A percentile compares a stretch with the other conserved stretches of the same genome.
These are phyloP conservation scores for Microchrysa polita DNA, from an alignment of 2,888 invertebrate species.

Conservation along the genomic window DNA sequence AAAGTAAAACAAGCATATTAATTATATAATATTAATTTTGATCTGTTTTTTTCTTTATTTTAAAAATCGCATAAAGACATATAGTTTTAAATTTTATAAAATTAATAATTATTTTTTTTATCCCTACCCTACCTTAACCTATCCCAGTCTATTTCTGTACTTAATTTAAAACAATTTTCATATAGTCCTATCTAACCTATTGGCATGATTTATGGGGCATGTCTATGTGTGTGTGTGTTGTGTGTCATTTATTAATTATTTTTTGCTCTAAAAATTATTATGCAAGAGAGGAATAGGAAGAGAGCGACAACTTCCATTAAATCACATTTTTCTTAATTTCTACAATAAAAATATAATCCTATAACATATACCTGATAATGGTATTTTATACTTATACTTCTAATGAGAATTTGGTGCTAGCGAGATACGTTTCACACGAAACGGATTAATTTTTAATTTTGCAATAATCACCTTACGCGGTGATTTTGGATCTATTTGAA, in stretches of 20 bases:
- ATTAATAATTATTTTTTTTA: no score
- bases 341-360: conserved; percentile 4
- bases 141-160: conserved; percentile 13
- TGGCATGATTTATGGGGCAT: no score
- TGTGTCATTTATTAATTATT: not conserved
- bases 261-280: not conserved
- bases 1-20: no score
- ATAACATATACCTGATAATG: no score
- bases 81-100: no score
- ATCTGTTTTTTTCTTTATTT: no score
- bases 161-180: not conserved
- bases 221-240: conserved; percentile 1
- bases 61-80: no score
- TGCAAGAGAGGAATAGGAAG: not conserved
- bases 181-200: not conserved
- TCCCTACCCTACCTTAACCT: conserved; percentile 2
- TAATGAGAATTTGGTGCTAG: not conserved
- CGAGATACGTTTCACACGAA: conserved; percentile 19
- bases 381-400: no score
- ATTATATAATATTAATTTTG: no score
- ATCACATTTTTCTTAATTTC: no score
- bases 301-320: not conserved
- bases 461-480: conserved; percentile 22
- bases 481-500: conserved; percentile 20
- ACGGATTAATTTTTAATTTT: conserved; percentile 35